Conservation (phyloP, 2,888 invertebrate species). For the Calephelis perditalis region DNA sequence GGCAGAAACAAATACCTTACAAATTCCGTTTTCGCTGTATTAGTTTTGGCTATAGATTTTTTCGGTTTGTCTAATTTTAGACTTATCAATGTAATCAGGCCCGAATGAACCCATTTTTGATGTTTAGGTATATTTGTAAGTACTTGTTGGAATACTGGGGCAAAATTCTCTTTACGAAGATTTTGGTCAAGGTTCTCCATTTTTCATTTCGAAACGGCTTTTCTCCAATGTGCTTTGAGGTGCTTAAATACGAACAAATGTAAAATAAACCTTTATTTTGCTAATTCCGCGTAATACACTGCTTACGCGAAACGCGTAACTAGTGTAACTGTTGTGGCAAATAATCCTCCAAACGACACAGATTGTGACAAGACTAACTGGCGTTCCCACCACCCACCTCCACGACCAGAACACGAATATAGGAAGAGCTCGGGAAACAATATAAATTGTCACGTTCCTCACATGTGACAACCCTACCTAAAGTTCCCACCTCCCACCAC, state of each 20-base stretch:
- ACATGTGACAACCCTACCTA: too few species aligned
- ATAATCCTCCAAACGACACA: too few species aligned
- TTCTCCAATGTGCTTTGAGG: conserved; percentile 17
- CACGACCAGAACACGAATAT: too few species aligned
- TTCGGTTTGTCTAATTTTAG: conserved; percentile 16
- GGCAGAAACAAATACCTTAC: conserved; percentile 20
- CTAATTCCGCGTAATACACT: too few species aligned
- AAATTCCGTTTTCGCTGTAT: conserved; percentile 21
- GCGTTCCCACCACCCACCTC: too few species aligned
- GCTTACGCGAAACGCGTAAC: too few species aligned
- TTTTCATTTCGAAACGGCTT: conserved; percentile 18
- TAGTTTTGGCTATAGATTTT: conserved; percentile 16
- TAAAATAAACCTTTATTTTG: too few species aligned
- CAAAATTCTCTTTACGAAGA: conserved; percentile 22
- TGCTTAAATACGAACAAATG: conserved; percentile 1
- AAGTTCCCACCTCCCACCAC: too few species aligned
- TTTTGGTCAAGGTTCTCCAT: conserved; percentile 21
- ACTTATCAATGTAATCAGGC: conserved; percentile 24
- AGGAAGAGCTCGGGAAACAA: too few species aligned
- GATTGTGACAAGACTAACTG: too few species aligned
- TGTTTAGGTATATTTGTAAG: conserved; percentile 19
- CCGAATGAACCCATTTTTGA: conserved; percentile 25
- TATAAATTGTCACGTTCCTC: too few species aligned
- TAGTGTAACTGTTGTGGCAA: too few species aligned
- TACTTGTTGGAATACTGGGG: conserved; percentile 19